phyloP scores from a whole-genome alignment of 2,888 invertebrate species.

The Caprella mutica region DNA sequence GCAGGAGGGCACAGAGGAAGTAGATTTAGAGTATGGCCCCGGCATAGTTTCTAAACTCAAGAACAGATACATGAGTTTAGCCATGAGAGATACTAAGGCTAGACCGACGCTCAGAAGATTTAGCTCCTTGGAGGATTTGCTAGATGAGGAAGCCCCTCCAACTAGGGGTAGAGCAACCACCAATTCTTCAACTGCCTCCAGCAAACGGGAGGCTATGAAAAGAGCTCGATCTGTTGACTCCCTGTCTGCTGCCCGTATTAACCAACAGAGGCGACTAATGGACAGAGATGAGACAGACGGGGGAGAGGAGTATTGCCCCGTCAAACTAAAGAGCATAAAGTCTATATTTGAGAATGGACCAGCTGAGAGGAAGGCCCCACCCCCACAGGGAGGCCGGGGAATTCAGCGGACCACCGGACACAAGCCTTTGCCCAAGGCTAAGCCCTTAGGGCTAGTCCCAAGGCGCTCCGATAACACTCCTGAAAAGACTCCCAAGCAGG shows the following conservation, averaged over 20 bases:
- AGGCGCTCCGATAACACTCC: slow-evolving; percentile 28
- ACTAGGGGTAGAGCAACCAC: slow-evolving; percentile 39
- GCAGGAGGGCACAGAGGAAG: slow-evolving; percentile 39
- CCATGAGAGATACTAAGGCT: slow-evolving; percentile 60
- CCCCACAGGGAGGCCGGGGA: no score
- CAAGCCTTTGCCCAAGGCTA: slow-evolving; percentile 28
- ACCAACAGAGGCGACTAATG: not conserved
- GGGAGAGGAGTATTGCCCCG: not conserved
- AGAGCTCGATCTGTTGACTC: slow-evolving; percentile 77
- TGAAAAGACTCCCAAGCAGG: slow-evolving; percentile 28
- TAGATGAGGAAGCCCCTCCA: slow-evolving; percentile 46
- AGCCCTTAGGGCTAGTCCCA: slow-evolving; percentile 31
- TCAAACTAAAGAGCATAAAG: slow-evolving; percentile 6
- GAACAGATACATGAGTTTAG: slow-evolving; percentile 73
- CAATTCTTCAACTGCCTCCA: slow-evolving; percentile 8
- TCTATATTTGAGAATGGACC: not conserved
- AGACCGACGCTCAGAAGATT: slow-evolving; percentile 58
- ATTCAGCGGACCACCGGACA: slow-evolving; percentile 3
- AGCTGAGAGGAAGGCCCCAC: slow-evolving; percentile 4
- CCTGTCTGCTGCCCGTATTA: slow-evolving; percentile 41
- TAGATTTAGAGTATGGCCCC: slow-evolving; percentile 79
- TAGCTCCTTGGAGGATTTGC: slow-evolving; percentile 68
- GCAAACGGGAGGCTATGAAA: slow-evolving; percentile 33
- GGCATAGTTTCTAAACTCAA: slow-evolving; percentile 79
- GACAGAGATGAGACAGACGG: slow-evolving; percentile 10